Conservation (phyloP, 2,888 invertebrate genomes). For the Scaptodrosophila latifasciaeformis region DNA sequence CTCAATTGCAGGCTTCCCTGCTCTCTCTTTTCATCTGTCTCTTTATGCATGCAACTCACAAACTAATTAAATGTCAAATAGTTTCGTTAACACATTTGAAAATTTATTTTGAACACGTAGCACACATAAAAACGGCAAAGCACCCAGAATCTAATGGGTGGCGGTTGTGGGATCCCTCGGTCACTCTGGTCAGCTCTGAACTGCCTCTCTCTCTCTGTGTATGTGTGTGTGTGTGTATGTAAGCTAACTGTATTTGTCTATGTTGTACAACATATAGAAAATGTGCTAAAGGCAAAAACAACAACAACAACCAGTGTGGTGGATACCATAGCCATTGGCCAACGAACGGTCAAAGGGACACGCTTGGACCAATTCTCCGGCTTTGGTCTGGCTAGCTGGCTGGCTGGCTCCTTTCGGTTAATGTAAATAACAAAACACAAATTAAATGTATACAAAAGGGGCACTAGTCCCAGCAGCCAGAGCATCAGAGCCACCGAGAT, state of each 20-base stretch:
- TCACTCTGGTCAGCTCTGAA: constrained; percentile 37
- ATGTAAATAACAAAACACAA: constrained; percentile 73
- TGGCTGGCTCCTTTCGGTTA: constrained; percentile 53
- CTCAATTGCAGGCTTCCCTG: background rate
- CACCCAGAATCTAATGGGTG: too few relatives aligned
- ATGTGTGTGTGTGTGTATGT: constrained; percentile 1
- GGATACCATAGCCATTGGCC: background rate
- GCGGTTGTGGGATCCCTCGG: too few relatives aligned
- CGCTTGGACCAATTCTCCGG: constrained; percentile 11
- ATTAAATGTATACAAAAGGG: constrained; percentile 71
- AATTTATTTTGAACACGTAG: constrained; percentile 73
- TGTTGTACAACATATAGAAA: constrained; percentile 40
- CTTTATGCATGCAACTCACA: constrained; percentile 71
- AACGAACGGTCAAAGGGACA: background rate
- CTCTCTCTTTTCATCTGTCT: too few relatives aligned
- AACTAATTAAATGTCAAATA: constrained; percentile 73
- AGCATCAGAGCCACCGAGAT: constrained; percentile 41
- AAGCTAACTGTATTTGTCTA: constrained; percentile 44
- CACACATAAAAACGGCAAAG: constrained; percentile 52
- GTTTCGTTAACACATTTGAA: constrained; percentile 72
- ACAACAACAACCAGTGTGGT: background rate
- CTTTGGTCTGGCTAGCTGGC: constrained; percentile 34
- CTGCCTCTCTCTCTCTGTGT: constrained; percentile 4
- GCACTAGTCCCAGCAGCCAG: constrained; percentile 26
- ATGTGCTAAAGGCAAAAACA: constrained; percentile 51